Conservation (phyloP, 1,140 invertebrate species). For the Drosophila pectinifera region DNA sequence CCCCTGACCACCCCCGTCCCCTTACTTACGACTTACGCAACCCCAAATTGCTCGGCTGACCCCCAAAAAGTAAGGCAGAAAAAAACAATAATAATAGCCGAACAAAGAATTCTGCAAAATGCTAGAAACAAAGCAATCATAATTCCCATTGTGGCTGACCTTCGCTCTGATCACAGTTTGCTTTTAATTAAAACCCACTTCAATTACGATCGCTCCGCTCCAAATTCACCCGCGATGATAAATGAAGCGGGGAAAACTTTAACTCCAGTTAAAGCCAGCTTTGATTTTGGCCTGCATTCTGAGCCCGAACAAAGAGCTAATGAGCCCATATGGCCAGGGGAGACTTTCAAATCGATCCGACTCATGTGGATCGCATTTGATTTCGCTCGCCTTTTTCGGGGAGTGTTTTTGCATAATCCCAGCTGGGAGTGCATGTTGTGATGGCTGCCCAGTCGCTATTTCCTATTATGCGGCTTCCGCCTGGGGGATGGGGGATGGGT, state of each 20-base stretch:
- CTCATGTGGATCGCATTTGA: constrained; percentile 33
- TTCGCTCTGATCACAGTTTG: constrained; percentile 51
- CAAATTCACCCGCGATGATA: constrained; percentile 68
- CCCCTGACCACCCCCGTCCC: background rate
- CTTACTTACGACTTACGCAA: constrained; percentile 66
- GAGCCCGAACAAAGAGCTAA: constrained; percentile 45
- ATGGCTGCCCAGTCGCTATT: constrained; percentile 27
- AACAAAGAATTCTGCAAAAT: constrained; percentile 63
- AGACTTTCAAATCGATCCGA: constrained; percentile 47
- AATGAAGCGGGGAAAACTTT: constrained; percentile 60
- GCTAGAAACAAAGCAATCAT: constrained; percentile 63
- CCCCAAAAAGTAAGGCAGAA: constrained; percentile 50
- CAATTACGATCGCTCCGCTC: constrained; percentile 65
- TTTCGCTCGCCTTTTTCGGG: constrained; percentile 30
- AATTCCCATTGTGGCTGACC: constrained; percentile 63
- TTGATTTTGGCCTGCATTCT: constrained; percentile 53
- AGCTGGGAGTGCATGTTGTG: constrained; percentile 40
- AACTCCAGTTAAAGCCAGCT: too few species aligned
- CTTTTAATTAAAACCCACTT: constrained; percentile 74
- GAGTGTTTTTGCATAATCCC: constrained; percentile 50
- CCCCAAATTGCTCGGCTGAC: constrained; percentile 45
- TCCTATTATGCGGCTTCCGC: constrained; percentile 36
- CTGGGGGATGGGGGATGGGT: constrained; percentile 25
- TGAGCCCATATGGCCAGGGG: constrained; percentile 18
- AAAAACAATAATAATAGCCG: constrained; percentile 14